Conservation (phyloP, 2,888 invertebrate genomes). For the Xestobium rufovillosum region DNA sequence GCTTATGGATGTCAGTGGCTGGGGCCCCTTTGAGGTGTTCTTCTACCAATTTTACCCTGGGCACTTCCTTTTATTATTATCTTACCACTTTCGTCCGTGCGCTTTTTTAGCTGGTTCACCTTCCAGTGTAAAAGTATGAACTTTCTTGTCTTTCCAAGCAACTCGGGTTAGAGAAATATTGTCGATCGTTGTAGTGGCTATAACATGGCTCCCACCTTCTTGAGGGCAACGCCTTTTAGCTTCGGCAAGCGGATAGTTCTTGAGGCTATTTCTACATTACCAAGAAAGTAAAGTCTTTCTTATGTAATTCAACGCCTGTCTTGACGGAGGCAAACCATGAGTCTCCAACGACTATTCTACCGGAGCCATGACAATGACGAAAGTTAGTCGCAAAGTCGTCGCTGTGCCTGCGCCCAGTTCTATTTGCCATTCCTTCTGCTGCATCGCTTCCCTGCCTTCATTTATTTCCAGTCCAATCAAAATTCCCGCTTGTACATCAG, state of each 20-base stretch:
- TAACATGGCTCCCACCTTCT: no score
- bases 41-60: no score
- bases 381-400: constrained; percentile 16
- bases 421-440: no score
- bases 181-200: no score
- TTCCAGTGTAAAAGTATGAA: constrained; percentile 9
- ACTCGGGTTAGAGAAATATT: no score
- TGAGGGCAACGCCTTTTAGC: constrained; percentile 4
- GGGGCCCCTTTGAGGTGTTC: no score
- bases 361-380: constrained; percentile 16
- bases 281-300: constrained; percentile 5
- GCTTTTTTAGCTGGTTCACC: constrained; percentile 5
- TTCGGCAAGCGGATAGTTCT: constrained; percentile 1
- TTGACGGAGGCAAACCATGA: constrained; percentile 17
- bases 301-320: constrained; percentile 13
- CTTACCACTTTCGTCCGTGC: constrained; percentile 5
- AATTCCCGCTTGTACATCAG: constrained; percentile 6
- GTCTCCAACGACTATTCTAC: constrained; percentile 8
- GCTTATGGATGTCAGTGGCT: no score
- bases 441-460: constrained; percentile 3
- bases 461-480: constrained; percentile 4
- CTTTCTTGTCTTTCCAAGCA: no score
- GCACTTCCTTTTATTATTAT: no score
- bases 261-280: constrained; percentile 5
- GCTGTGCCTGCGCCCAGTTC: constrained; percentile 8